Base-by-base conservation (phyloP, 37 sponge, comb jelly and placozoan species). In the Agelas oroides region DNA sequence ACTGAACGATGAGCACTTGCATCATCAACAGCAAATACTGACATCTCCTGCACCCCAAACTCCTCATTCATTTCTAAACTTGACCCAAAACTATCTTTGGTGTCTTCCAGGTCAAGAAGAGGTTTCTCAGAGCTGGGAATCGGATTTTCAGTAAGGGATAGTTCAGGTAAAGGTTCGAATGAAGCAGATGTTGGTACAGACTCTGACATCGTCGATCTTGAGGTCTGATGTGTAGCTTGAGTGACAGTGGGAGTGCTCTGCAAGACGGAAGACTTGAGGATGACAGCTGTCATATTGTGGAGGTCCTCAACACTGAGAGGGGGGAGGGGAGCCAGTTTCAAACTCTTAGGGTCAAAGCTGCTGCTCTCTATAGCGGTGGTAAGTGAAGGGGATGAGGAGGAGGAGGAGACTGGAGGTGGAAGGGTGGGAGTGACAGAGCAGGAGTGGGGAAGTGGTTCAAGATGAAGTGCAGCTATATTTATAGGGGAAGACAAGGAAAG, bases 41-140 rank as follows among this genome's bases (percentile, higher is more conserved):
- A 53, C 41, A 72, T 36, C 40, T 85, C 86, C 16, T 76, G 69
- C 14, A 85, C 78, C 0, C 86, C 86, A 85, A 85, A 85, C 59
- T 85, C 86, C 59, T 69, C 46, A 54, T n/a, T 46, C 3, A 46
- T 46, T 46, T 46, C 46, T 8, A 46, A 8, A 46, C 8, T 46
- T 46, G 46, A 46, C 3, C 8, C 46, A 46, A 46, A 46, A 46
- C 3, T 12, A 46, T 46, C 46, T n/a, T n/a, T n/a, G n/a, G n/a
- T n/a, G n/a, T n/a, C n/a, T 46, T 46, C 46, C 46, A 8, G 8
- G 46, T 8, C 46, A 12, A 8, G 46, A 46, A 46, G 3, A 8
- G 46, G 3, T 46, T 46, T 46, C 8, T 46, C 46, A 8, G 46
- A 46, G 6, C 8, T 8, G 46, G 46, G 46, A 46, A 46, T 46